Evolutionary conservation across 1,140 invertebrate genomes (phyloP), one percentile per base, ranked within the genome.

Genomic region (Chrysopa pallens): DNA sequence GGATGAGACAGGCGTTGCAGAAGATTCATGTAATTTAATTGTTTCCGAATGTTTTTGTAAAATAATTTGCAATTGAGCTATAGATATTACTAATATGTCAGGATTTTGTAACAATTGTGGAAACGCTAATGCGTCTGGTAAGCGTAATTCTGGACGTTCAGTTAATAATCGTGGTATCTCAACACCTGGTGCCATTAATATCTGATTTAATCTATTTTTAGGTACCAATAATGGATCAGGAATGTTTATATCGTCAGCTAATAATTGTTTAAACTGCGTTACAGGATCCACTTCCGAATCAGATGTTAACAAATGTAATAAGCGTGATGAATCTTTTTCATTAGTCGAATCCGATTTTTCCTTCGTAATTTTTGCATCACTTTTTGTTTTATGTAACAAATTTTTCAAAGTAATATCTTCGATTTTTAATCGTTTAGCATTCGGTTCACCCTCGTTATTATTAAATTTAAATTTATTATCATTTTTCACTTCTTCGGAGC

Each of bases 221-320:
- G 84, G 84, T 36, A 87, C 75, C 40, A 86, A 55, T 42, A 87
- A 62, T 8, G 82, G 82, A 69, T 87, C 83, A 8, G 83, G 82
- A 51, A 87, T 72, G 49, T 76, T 69, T 50, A 80, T 70, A 35
- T 73, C 73, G 47, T 75, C 77, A 33, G 68, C 67, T 12, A 83
- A 68, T n/a, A 86, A 58, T 53, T 78, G 68, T 47, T 78, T 73
- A 1, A 85, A 63, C 53, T 87, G 81, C 39, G 72, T 74, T 6
- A 82, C 56, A 1, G 83, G 77, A 56, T 76, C 74, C 17, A 60
- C 60, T 48, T 72, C 72, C 39, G 68, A 64, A 40, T 63, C 63
- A 39, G 59, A 49, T 43, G 66, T 66, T 15, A 62, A 46, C 9
- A 65, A 46, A 48, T 67, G 60, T 17, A 61, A 44, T 38, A 63